Evolutionary conservation across 2,797 vertebrate species (phyloP), one percentile per base, ranked within the genome.

Genomic region (Acipenser transmontanus): DNA sequence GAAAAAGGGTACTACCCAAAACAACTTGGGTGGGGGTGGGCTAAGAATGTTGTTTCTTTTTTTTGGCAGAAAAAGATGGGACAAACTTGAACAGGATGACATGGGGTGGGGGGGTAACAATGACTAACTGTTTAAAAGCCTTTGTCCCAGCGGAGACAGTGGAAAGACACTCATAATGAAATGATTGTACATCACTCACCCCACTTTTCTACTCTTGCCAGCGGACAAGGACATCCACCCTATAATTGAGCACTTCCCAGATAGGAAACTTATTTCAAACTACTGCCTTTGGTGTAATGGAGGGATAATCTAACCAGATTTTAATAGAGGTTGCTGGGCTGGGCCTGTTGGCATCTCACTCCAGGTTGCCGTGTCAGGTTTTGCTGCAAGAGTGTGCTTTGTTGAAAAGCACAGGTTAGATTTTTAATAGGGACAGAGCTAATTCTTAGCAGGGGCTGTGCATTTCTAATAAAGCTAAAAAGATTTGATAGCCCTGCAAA

Each of bases 201-300:
- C 70, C 60, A 52, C 66, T 12, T 61, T 61, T 20, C 34, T 20
- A 51, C 51, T 8, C 2, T 77, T 77, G 73, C 77, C 73, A 82
- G 73, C 70, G 70, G 74, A 82, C 82, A 64, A 68, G 59, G 64
- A 17, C 59, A 4, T 68, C 79, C 77, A 76, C 78, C 82, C 86
- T 90, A 75, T 89, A 89, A 88, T 88, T 76, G 70, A 74, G 70
- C 66, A 67, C 70, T 73, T 75, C 77, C 72, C 77, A 34, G 63
- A 70, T 65, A 48, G 73, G 71, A 76, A 71, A 69, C 69, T 66
- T 20, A 50, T 68, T 74, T 73, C 70, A 74, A 66, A 72, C 47
- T 68, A 1, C 63, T n/a, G 64, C 70, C 74, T 67, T 71, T 66
- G 76, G 73, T 61, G 72, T 70, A 72, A 65, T 63, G 74, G 56